Evolutionary conservation across 1,140 invertebrate species (phyloP).

Genomic region (Pogonognathellus flavescens): DNA sequence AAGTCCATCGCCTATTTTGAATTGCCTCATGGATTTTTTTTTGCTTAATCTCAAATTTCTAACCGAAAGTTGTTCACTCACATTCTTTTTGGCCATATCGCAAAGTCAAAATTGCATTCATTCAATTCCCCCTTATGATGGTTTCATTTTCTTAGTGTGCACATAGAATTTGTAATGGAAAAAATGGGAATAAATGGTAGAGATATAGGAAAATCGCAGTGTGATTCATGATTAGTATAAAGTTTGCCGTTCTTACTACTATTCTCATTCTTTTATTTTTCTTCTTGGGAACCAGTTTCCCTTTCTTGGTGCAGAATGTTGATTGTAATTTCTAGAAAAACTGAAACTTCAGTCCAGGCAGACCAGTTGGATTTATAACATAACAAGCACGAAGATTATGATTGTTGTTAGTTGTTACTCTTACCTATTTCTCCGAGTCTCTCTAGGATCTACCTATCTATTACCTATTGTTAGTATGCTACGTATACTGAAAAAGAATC

Average conservation of each 20-base stretch:
- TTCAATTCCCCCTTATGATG: not conserved
- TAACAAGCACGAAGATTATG: conserved; percentile 1
- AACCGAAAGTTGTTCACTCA: not conserved
- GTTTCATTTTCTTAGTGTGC: not conserved
- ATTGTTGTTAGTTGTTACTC: not conserved
- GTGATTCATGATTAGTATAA: conserved; percentile 41
- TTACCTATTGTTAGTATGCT: too few relatives aligned
- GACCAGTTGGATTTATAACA: not conserved
- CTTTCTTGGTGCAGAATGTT: conserved; percentile 41
- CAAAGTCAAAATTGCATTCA: conserved; percentile 18
- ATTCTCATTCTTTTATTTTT: not conserved
- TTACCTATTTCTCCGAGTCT: too few relatives aligned
- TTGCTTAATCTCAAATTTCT: conserved; percentile 31
- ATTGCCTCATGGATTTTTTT: conserved; percentile 8
- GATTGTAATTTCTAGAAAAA: conserved; percentile 30
- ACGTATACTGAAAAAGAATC: too few relatives aligned
- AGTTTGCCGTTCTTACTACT: not conserved
- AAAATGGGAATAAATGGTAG: not conserved
- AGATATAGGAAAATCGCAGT: not conserved
- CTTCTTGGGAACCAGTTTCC: conserved; percentile 43
- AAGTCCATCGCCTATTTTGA: conserved; percentile 17
- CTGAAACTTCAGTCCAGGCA: conserved; percentile 35
- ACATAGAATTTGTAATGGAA: not conserved
- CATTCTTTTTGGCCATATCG: too few relatives aligned
- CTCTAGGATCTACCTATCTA: too few relatives aligned